phyloP scores from a whole-genome alignment of 53 echinoderm and acorn worm species.

The Hippasteria phrygiana region DNA sequence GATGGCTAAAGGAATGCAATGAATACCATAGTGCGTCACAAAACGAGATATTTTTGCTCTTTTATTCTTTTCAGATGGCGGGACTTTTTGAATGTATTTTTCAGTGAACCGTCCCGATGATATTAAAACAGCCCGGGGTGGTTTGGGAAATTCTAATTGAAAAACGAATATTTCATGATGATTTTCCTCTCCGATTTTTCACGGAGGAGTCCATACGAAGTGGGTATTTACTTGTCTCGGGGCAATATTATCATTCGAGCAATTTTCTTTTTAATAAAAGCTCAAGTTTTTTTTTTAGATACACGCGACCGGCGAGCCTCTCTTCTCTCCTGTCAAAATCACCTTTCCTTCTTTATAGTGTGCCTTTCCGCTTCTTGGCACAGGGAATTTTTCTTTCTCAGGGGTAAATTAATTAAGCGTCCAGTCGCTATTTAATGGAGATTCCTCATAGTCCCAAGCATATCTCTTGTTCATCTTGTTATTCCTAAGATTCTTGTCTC shows the following conservation, averaged over 20 bases:
- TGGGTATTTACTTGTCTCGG: conserved; percentile 38
- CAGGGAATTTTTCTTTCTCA: conserved; percentile 43
- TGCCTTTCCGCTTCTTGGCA: conserved; percentile 52
- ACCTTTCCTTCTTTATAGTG: conserved; percentile 26
- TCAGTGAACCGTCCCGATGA: background rate
- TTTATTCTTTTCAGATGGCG: conserved; percentile 29
- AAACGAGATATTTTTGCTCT: background rate
- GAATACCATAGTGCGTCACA: background rate
- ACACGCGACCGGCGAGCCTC: conserved; percentile 55
- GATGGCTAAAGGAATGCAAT: background rate
- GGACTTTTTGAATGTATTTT: conserved; percentile 20
- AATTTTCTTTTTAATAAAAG: conserved; percentile 46
- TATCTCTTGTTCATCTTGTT: conserved; percentile 57
- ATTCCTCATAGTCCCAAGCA: background rate
- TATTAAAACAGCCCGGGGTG: conserved; percentile 46
- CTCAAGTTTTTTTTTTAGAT: background rate
- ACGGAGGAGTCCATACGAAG: background rate
- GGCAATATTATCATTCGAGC: conserved; percentile 53
- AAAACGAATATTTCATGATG: conserved; percentile 40
- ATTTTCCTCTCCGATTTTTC: conserved; percentile 4
- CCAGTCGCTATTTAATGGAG: conserved; percentile 39
- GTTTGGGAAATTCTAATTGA: conserved; percentile 45
- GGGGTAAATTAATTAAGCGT: conserved; percentile 56
- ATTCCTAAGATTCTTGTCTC: conserved; percentile 43
- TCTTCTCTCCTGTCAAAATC: conserved; percentile 35